Conservation (phyloP, 1,140 invertebrate species). For the Bombus sylvicola region DNA sequence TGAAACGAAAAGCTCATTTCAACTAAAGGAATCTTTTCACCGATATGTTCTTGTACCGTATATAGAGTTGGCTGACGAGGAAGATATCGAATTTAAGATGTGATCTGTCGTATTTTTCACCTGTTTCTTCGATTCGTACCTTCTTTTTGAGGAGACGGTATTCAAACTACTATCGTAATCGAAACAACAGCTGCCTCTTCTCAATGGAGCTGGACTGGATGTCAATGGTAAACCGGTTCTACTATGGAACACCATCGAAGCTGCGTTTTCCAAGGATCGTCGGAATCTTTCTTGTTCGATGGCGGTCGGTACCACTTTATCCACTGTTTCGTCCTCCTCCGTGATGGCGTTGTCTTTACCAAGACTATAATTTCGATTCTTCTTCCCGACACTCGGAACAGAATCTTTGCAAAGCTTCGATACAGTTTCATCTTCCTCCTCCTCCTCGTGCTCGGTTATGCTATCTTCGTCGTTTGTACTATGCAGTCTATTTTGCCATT, state of each 20-base stretch:
- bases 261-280: conserved; percentile 90
- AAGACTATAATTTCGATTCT: conserved; percentile 39
- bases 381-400: conserved; percentile 44
- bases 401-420: conserved; percentile 34
- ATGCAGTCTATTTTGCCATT: conserved; percentile 45
- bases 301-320: conserved; percentile 85
- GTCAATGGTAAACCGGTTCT: conserved; percentile 92
- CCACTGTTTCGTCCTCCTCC: conserved; percentile 68
- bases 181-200: conserved; percentile 90
- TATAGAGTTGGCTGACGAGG: too few species aligned
- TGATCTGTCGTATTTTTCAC: not conserved
- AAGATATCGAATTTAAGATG: not conserved
- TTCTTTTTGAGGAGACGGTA: conserved; percentile 91
- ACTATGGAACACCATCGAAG: conserved; percentile 93
- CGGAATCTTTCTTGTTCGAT: conserved; percentile 89
- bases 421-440: conserved; percentile 1
- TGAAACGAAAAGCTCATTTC: conserved; percentile 41
- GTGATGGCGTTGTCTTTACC: conserved; percentile 1
- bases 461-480: conserved; percentile 41
- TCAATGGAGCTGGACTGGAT: conserved; percentile 92
- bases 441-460: not conserved
- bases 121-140: conserved; percentile 81
- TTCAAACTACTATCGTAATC: conserved; percentile 93
- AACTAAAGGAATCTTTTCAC: too few species aligned
- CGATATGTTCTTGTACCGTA: too few species aligned